Conservation (phyloP, 2,113 vertebrate genomes). For the Myrmophylax atrothorax region DNA sequence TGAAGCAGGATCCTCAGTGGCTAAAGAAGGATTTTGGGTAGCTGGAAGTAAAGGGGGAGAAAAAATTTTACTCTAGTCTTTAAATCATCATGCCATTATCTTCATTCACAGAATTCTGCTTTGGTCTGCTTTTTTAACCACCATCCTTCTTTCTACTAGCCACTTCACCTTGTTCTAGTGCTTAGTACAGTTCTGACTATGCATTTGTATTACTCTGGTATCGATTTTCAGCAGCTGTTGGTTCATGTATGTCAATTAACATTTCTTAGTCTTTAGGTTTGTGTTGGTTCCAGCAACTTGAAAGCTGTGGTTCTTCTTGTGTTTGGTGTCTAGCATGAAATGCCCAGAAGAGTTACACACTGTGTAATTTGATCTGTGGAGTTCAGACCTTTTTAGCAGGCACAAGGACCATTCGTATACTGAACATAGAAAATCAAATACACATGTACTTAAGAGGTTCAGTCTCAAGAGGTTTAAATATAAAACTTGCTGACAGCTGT, state of each 20-base stretch:
- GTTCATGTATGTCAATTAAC: not conserved
- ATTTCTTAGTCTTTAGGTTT: not conserved
- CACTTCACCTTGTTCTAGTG: not conserved
- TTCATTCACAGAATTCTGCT: not conserved
- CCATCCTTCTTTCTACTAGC: not conserved
- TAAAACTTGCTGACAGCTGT: not conserved
- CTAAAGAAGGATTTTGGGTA: not conserved
- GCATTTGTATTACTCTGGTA: not conserved
- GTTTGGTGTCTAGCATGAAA: not conserved
- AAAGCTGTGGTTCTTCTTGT: not conserved
- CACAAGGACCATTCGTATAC: not conserved
- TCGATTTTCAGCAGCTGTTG: not conserved
- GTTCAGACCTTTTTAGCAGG: not conserved
- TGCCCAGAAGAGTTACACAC: not conserved
- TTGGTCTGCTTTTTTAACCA: not conserved
- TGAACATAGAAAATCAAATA: not conserved
- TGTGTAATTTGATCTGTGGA: not conserved
- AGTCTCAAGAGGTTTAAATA: not conserved
- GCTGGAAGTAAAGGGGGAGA: not conserved
- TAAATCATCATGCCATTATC: not conserved
- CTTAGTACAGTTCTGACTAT: not conserved
- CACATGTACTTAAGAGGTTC: not conserved
- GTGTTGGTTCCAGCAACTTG: not conserved
- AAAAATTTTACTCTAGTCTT: not conserved
- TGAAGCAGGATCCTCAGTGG: fast-evolving